Conservation (phyloP, 2,797 vertebrate genomes). For the Choloepus didactylus region DNA sequence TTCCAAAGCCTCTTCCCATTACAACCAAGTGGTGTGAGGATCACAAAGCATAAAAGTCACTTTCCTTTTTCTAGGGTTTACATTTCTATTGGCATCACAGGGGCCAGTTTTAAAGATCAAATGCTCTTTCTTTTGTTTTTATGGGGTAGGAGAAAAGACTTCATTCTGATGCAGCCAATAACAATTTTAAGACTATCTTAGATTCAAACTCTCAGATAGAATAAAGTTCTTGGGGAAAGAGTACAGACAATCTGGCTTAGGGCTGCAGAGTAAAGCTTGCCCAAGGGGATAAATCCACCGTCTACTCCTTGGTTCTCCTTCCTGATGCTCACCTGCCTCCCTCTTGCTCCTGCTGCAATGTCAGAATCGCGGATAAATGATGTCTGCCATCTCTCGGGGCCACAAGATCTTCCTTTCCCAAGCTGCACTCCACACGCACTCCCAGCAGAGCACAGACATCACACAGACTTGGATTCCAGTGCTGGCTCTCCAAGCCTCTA, state of each 20-base stretch:
- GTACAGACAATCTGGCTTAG: background rate
- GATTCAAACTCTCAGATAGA: background rate
- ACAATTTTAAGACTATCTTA: background rate
- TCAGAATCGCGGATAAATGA: background rate
- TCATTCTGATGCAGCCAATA: background rate
- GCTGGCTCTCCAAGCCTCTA: background rate
- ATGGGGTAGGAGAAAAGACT: background rate
- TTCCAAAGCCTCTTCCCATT: background rate
- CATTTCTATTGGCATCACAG: background rate
- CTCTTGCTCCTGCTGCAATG: background rate
- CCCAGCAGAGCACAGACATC: background rate
- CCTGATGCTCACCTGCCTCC: background rate
- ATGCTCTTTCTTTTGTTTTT: background rate
- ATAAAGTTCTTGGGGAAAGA: background rate
- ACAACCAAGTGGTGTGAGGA: background rate
- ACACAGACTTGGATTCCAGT: no score
- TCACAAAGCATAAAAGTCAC: background rate
- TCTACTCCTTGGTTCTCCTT: rapidly evolving
- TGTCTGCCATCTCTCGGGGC: background rate
- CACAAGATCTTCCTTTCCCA: background rate
- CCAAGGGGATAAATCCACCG: background rate
- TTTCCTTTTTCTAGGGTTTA: background rate
- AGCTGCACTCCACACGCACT: no score
- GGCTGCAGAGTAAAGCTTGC: background rate
- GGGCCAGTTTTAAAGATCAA: background rate